Evolutionary conservation across 2,113 vertebrate species (phyloP), one percentile per base, ranked within the genome.

Genomic region (Hyperoodon ampullatus): DNA sequence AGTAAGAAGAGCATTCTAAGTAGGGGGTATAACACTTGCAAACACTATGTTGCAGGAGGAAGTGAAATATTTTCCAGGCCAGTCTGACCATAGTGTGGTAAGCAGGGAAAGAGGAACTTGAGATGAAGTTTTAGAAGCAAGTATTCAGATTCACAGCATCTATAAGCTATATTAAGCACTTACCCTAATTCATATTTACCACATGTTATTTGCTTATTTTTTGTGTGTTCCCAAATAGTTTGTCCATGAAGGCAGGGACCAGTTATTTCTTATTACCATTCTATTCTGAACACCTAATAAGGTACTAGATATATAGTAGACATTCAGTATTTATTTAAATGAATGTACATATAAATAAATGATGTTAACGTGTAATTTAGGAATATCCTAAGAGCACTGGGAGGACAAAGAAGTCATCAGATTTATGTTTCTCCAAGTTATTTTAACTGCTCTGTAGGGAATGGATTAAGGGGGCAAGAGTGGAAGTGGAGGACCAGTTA

Each of bases 171-270:
- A 30, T 60, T 55, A 93, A 90, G 70, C 89, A 82, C n/a, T 78
- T 93, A 66, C 30, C 55, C 13, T 15, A 68, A 35, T 70, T 92
- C 26, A 9, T 30, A 88, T 82, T 65, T 58, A 65, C 50, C 47
- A 74, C 47, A 35, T 33, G 70, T 72, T 94, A 68, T 75, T 84
- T 93, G 44, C 55, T 87, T 84, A 61, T 63, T 63, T 93, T 87
- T 65, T 60, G 60, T 66, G 70, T 92, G 39, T 60, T 42, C 47
- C 33, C 39, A 72, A 35, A 26, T 84, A 84, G 26, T 55, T 88
- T 65, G 28, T 77, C 55, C 63, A 60, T 8, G 28, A 72, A 19
- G 47, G 42, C 30, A 94, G 61, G 28, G 3, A 66, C 33, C 63
- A 47, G 13, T 47, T 90, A 3, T 72, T 70, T 68, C 58, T 50